These are phyloP conservation scores for Catocala fraxini DNA, from an alignment of 2,888 invertebrate genomes.

Conservation along the genomic window DNA sequence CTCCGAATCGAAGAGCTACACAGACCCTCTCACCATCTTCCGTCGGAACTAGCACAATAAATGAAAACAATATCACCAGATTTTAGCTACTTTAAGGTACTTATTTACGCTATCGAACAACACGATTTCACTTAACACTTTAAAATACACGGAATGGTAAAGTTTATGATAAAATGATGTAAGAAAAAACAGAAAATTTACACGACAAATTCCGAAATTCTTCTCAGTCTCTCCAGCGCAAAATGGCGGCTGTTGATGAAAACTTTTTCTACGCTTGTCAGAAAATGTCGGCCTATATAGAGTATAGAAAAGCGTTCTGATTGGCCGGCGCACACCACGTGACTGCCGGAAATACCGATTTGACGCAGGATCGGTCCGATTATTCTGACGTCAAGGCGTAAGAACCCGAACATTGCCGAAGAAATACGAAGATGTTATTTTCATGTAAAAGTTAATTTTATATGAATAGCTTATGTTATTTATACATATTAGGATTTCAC, in stretches of 20 bases:
- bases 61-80: constrained; percentile 90
- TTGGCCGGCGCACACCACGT: constrained; percentile 83
- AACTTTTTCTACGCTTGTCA: constrained; percentile 98
- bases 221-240: constrained; percentile 93
- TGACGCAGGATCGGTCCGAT: constrained; percentile 81
- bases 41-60: constrained; percentile 91
- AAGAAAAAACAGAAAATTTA: constrained; percentile 90
- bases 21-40: constrained; percentile 92
- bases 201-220: constrained; percentile 92
- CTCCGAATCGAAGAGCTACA: constrained; percentile 90
- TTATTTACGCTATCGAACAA: constrained; percentile 80
- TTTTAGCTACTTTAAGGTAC: constrained; percentile 83
- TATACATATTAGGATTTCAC: constrained; percentile 3
- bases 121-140: constrained; percentile 87
- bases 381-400: constrained; percentile 83
- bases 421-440: constrained; percentile 61
- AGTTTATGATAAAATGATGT: constrained; percentile 87
- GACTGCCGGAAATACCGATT: constrained; percentile 83
- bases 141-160: constrained; percentile 88
- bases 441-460: constrained; percentile 56
- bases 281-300: constrained; percentile 89
- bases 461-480: not conserved
- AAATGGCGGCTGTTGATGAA: constrained; percentile 98
- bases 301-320: constrained; percentile 67
- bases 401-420: constrained; percentile 71